A percentile compares a stretch with the other conserved stretches of the same genome.
Evolutionary conservation across 1,140 invertebrate genomes (phyloP).

Genomic region (Zaprionus davidi): DNA sequence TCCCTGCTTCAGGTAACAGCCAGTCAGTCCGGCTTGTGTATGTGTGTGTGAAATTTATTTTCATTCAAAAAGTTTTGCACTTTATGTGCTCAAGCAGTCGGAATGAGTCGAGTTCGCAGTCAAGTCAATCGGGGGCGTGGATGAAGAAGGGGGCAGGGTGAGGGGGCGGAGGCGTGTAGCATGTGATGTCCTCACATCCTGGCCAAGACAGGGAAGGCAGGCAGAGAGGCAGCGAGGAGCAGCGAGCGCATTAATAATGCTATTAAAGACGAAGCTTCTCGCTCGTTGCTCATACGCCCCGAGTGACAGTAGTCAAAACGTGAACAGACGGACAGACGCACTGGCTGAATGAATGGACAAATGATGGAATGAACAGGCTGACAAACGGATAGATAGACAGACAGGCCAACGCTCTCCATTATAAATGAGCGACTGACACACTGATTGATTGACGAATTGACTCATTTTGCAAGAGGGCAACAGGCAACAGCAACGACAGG

Average conservation of each 20-base stretch:
- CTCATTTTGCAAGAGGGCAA: slow-evolving; percentile 49
- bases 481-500: slow-evolving; percentile 2
- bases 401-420: slow-evolving; percentile 42
- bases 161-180: background rate
- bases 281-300: slow-evolving; percentile 61
- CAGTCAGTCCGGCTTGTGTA: slow-evolving; percentile 10
- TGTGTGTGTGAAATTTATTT: slow-evolving; percentile 73
- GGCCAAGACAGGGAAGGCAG: background rate
- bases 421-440: slow-evolving; percentile 79
- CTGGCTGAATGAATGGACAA: slow-evolving; percentile 31
- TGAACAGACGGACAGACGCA: background rate
- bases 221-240: background rate
- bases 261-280: slow-evolving; percentile 44
- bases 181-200: slow-evolving; percentile 25
- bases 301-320: slow-evolving; percentile 58
- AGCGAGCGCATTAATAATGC: slow-evolving; percentile 52
- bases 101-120: slow-evolving; percentile 31
- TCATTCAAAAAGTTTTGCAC: slow-evolving; percentile 75
- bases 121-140: slow-evolving; percentile 3
- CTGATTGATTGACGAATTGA: slow-evolving; percentile 81
- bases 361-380: slow-evolving; percentile 41
- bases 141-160: background rate
- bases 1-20: slow-evolving; percentile 10
- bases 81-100: slow-evolving; percentile 44
- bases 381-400: slow-evolving; percentile 17